Percentiles rank a stretch among this genome's conserved stretches.
Conservation (phyloP, 2,888 invertebrate species). For the Mechanitis messenoides region DNA sequence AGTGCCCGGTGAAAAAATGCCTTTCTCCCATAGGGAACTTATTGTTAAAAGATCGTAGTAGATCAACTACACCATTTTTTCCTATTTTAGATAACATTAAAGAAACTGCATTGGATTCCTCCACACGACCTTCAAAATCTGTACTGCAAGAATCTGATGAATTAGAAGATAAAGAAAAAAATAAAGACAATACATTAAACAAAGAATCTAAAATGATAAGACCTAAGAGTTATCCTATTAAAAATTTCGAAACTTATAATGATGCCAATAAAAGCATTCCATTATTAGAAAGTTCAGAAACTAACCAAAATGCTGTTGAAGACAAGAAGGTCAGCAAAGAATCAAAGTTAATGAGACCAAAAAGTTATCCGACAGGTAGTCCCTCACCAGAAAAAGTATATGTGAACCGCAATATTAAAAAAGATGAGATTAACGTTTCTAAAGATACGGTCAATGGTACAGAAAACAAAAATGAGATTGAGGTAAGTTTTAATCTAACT, state of each 20-base stretch:
- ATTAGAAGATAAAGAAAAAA: slow-evolving; percentile 32
- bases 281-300: slow-evolving; percentile 33
- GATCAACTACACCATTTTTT: slow-evolving; percentile 69
- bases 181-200: slow-evolving; percentile 40
- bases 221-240: slow-evolving; percentile 78
- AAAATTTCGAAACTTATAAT: slow-evolving; percentile 52
- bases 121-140: slow-evolving; percentile 8
- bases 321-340: slow-evolving; percentile 49
- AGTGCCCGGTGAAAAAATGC: slow-evolving; percentile 47
- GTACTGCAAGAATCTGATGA: slow-evolving; percentile 31
- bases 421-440: slow-evolving; percentile 44
- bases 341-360: slow-evolving; percentile 73
- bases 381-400: slow-evolving; percentile 65
- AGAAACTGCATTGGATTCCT: slow-evolving; percentile 55
- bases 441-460: slow-evolving; percentile 36
- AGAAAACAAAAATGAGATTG: slow-evolving; percentile 55
- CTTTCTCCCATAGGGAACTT: slow-evolving; percentile 56
- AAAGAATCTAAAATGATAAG: slow-evolving; percentile 68
- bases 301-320: slow-evolving; percentile 26
- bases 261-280: slow-evolving; percentile 39
- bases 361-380: slow-evolving; percentile 77
- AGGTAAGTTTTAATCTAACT: slow-evolving; percentile 69
- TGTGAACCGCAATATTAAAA: slow-evolving; percentile 45
- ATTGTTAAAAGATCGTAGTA: slow-evolving; percentile 59
- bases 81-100: slow-evolving; percentile 72